phyloP scores from a whole-genome alignment of 2,113 vertebrate species.

The Cinclus cinclus region DNA sequence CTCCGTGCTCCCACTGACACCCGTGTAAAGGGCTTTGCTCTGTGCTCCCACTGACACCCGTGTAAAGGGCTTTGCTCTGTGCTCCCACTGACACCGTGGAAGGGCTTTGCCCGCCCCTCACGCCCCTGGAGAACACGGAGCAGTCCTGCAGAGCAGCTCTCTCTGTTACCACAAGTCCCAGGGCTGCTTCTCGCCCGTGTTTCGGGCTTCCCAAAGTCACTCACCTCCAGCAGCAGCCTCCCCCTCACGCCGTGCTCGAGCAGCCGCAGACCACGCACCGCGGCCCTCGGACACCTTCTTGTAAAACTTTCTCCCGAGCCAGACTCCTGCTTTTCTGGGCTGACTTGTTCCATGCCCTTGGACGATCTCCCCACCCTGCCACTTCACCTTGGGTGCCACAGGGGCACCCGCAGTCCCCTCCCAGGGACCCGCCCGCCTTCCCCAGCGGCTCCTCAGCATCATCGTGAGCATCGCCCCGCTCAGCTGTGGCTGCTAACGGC shows the following conservation, averaged over 20 bases:
- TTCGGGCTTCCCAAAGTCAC: neutral
- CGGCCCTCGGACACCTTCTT: rapidly evolving
- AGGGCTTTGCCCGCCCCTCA: neutral
- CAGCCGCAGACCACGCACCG: rapidly evolving
- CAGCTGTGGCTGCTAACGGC: neutral
- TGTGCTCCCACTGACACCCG: no score
- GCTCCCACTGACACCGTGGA: rapidly evolving
- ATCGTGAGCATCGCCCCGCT: rapidly evolving
- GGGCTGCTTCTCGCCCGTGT: neutral
- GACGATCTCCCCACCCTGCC: rapidly evolving
- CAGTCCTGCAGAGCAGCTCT: neutral
- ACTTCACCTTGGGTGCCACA: rapidly evolving
- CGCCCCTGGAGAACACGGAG: rapidly evolving
- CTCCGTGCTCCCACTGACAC: no score
- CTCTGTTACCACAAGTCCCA: neutral
- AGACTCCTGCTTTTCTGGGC: neutral
- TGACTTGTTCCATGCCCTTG: rapidly evolving
- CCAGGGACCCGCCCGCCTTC: rapidly evolving
- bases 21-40: no score
- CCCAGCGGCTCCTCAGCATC: neutral
- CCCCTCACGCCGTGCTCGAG: rapidly evolving
- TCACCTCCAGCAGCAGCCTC: neutral
- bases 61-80: no score
- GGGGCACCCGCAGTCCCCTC: neutral
- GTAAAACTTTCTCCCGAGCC: no score